Evolutionary conservation across 2,113 vertebrate genomes (phyloP).

Genomic region (Desmodus rotundus): DNA sequence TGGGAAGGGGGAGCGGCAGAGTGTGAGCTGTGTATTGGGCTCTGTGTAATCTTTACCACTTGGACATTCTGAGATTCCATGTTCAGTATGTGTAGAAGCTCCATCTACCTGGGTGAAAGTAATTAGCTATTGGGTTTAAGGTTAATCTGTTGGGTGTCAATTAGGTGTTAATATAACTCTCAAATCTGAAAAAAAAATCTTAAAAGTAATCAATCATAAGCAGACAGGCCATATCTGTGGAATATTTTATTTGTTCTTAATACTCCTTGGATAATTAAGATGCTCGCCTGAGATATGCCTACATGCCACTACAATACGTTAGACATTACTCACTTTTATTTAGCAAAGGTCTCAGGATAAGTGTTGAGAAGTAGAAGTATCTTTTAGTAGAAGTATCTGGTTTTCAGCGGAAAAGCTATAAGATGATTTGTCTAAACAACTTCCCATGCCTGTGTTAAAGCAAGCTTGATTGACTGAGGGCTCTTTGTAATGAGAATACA

Average conservation of each 20-base stretch:
- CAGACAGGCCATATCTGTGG: neutral
- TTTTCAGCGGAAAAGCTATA: neutral
- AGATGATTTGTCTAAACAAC: neutral
- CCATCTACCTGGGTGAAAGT: neutral
- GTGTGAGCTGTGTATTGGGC: neutral
- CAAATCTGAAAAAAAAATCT: neutral
- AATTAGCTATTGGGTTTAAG: neutral
- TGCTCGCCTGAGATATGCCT: neutral
- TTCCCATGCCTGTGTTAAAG: neutral
- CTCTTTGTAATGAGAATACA: neutral
- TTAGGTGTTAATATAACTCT: neutral
- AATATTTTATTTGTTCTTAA: neutral
- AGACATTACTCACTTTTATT: slow-evolving; percentile 37
- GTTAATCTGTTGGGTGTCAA: neutral
- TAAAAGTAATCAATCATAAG: neutral
- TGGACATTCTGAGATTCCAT: neutral
- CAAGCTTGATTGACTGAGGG: neutral
- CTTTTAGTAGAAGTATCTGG: slow-evolving; percentile 2
- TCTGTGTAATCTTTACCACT: neutral
- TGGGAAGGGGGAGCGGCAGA: neutral
- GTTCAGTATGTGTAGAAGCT: neutral
- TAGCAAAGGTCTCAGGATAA: slow-evolving; percentile 29
- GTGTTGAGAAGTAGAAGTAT: neutral
- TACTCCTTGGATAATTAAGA: slow-evolving; percentile 20
- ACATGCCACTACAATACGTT: neutral